Percentiles rank a stretch among this genome's conserved stretches.
phyloP scores from a whole-genome alignment of 2,797 vertebrate genomes.

The Bradypodion ventrale region DNA sequence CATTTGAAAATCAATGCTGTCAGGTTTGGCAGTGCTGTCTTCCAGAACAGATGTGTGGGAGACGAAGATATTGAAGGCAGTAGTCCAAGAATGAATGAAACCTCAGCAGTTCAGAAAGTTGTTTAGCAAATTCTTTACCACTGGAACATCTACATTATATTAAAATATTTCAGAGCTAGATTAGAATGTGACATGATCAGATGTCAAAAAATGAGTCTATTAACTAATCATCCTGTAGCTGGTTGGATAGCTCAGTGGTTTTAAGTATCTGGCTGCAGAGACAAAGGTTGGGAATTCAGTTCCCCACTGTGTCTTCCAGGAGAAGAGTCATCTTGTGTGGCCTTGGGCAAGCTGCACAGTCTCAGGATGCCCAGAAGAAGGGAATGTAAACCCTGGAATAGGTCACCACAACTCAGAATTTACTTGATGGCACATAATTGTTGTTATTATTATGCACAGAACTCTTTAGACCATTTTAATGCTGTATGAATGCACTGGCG shows the following conservation, averaged over 20 bases:
- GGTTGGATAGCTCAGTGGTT: no score
- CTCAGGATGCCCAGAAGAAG: no score
- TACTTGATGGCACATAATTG: no score
- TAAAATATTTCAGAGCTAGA: not conserved
- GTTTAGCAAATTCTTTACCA: not conserved
- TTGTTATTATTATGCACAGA: no score
- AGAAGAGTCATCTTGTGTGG: no score
- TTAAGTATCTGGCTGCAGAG: no score
- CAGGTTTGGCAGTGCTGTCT: slow-evolving; percentile 49
- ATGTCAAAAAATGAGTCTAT: not conserved
- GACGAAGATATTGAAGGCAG: slow-evolving; percentile 57
- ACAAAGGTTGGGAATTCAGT: no score
- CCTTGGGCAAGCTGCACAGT: no score
- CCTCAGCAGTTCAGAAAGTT: slow-evolving; percentile 21
- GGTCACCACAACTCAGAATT: no score
- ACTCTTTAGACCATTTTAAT: not conserved
- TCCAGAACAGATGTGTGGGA: slow-evolving; percentile 46
- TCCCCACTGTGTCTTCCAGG: no score
- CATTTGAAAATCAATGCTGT: slow-evolving; percentile 75
- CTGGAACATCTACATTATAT: not conserved
- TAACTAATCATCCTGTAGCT: no score
- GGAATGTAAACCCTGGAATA: no score
- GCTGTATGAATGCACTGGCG: not conserved
- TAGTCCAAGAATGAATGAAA: slow-evolving; percentile 49
- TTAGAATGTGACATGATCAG: not conserved